Conservation (phyloP, 2,888 invertebrate genomes). For the Fissipunctia ypsillon region DNA sequence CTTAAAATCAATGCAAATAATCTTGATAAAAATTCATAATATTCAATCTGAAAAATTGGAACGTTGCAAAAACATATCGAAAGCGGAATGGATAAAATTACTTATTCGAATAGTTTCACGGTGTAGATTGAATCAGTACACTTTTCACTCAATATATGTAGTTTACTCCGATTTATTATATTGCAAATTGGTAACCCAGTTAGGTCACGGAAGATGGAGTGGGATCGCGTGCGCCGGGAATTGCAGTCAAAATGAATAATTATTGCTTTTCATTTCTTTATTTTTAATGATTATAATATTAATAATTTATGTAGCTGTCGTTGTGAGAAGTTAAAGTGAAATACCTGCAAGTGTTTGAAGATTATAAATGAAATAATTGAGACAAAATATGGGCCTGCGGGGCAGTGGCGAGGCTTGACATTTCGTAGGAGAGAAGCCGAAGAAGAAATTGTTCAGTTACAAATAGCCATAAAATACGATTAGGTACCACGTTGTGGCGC, state of each 20-base stretch:
- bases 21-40: not conserved
- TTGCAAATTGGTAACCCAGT: conserved; percentile 36
- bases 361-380: not conserved
- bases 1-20: not conserved
- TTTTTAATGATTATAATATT: not conserved
- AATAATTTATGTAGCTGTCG: not conserved
- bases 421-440: too few species aligned
- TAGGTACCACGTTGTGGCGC: too few species aligned
- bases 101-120: conserved; percentile 36
- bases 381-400: too few species aligned
- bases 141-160: conserved; percentile 48
- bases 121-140: conserved; percentile 42
- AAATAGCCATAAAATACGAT: too few species aligned
- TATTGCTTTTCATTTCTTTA: conserved; percentile 19
- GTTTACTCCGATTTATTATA: conserved; percentile 53
- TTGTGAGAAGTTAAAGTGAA: not conserved
- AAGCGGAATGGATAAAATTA: not conserved
- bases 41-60: not conserved
- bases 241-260: conserved; percentile 48
- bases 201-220: conserved; percentile 56
- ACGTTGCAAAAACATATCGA: conserved; percentile 9
- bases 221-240: conserved; percentile 51
- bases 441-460: too few species aligned
- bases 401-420: too few species aligned
- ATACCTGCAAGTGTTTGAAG: not conserved